A percentile compares a stretch with the other conserved stretches of the same genome.
Conservation (phyloP, 2,888 invertebrate species). For the Teleogryllus oceanicus region DNA sequence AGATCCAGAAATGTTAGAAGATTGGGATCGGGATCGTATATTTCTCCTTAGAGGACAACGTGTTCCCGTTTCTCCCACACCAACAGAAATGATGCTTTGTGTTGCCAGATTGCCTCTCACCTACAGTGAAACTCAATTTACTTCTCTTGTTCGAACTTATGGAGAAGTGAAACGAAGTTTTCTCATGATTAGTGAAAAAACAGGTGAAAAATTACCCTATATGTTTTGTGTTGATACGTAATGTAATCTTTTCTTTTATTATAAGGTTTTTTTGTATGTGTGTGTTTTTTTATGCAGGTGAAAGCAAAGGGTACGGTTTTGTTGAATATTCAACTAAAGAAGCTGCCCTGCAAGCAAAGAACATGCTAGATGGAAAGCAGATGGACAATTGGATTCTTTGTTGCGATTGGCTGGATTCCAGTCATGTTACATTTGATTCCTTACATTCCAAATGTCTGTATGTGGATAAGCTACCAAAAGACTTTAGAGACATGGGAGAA, state of each 20-base stretch:
- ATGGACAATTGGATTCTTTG: constrained; percentile 47
- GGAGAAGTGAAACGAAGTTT: constrained; percentile 51
- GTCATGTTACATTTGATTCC: constrained; percentile 48
- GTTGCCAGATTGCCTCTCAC: constrained; percentile 50
- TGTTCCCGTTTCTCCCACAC: constrained; percentile 48
- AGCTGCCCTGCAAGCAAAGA: constrained; percentile 50
- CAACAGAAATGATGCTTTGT: constrained; percentile 51
- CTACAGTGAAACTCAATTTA: constrained; percentile 50
- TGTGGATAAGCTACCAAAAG: constrained; percentile 52
- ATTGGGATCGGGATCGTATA: constrained; percentile 45
- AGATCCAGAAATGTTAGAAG: constrained; percentile 48
- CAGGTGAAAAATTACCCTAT: constrained; percentile 43
- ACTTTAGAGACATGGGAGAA: constrained; percentile 51
- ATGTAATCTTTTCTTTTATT: not conserved
- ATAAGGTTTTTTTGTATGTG: not conserved
- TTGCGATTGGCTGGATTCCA: constrained; percentile 53
- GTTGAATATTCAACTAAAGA: constrained; percentile 53
- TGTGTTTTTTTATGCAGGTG: constrained; percentile 44
- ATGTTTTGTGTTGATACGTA: not conserved
- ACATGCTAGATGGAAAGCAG: constrained; percentile 47
- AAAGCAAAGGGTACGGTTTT: constrained; percentile 55
- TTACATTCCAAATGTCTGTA: constrained; percentile 54
- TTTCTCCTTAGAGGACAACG: constrained; percentile 45
- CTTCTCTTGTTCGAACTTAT: constrained; percentile 47
- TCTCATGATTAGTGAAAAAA: constrained; percentile 50